Percentiles rank a stretch among this genome's conserved stretches.
These are phyloP conservation scores for Manis pentadactyla DNA, from an alignment of 2,797 vertebrate species.

Conservation along the genomic window DNA sequence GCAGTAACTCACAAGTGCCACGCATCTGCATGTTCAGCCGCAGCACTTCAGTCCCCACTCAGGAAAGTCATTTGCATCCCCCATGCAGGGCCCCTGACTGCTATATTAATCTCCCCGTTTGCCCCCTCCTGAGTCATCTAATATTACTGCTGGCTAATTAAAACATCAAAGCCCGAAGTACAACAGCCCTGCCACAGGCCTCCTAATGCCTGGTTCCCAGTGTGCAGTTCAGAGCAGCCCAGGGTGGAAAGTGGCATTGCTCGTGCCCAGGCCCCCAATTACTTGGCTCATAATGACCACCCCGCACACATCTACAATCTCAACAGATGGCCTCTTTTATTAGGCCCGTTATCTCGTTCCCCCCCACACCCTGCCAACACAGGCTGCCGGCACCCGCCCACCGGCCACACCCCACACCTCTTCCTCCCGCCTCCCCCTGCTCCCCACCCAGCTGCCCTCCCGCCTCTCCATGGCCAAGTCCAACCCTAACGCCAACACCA, in stretches of 20 bases:
- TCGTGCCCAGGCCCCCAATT: background rate
- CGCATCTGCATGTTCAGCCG: background rate
- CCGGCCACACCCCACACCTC: background rate
- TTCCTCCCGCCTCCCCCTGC: background rate
- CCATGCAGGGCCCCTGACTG: constrained; percentile 24
- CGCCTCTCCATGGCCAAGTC: background rate
- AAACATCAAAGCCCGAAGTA: constrained; percentile 73
- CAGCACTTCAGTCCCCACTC: background rate
- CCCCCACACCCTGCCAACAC: background rate
- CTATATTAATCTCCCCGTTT: constrained; percentile 19
- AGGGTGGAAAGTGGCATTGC: rapidly evolving
- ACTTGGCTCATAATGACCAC: background rate
- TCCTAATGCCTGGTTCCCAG: constrained; percentile 60
- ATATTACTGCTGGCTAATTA: constrained; percentile 82
- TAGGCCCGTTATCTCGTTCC: background rate
- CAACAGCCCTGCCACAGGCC: constrained; percentile 64
- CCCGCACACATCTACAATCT: background rate
- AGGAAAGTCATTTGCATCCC: constrained; percentile 58
- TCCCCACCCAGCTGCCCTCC: background rate
- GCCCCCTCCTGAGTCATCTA: constrained; percentile 80
- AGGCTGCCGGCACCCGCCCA: background rate
- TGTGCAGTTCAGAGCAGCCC: rapidly evolving
- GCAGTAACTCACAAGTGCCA: background rate
- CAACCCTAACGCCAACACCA: background rate
- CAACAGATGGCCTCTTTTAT: background rate